A percentile compares a stretch with the other conserved stretches of the same genome.
These are phyloP conservation scores for Sciaenops ocellatus DNA, from an alignment of 2,797 vertebrate genomes.

Conservation along the genomic window DNA sequence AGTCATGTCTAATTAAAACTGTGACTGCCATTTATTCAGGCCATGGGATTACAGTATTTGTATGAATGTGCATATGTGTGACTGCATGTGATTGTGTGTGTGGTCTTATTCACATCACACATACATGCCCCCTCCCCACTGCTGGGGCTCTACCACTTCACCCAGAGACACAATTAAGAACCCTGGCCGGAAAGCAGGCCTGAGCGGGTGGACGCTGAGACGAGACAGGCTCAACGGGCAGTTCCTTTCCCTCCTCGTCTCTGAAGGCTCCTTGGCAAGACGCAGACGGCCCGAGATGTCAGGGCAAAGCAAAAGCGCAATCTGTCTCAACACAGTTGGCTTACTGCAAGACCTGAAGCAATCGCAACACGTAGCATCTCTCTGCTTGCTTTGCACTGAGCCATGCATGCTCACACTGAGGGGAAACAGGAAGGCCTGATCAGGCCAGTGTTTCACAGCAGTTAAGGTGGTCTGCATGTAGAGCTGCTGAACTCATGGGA, in stretches of 20 bases:
- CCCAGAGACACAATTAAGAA: slow-evolving; percentile 81
- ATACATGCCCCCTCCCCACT: slow-evolving; percentile 47
- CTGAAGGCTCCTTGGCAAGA: slow-evolving; percentile 77
- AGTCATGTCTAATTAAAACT: slow-evolving; percentile 64
- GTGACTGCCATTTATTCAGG: slow-evolving; percentile 55
- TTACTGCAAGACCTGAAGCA: slow-evolving; percentile 60
- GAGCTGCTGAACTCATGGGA: slow-evolving; percentile 49
- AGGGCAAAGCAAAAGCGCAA: slow-evolving; percentile 77
- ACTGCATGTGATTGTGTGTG: slow-evolving; percentile 68
- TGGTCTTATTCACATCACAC: slow-evolving; percentile 81
- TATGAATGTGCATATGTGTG: slow-evolving; percentile 55
- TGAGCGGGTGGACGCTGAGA: slow-evolving; percentile 71
- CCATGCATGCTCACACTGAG: slow-evolving; percentile 67
- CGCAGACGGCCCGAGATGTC: slow-evolving; percentile 79
- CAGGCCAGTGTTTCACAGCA: slow-evolving; percentile 64
- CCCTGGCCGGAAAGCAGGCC: slow-evolving; percentile 69
- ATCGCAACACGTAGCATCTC: slow-evolving; percentile 75
- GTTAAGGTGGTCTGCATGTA: slow-evolving; percentile 67
- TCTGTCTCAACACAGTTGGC: slow-evolving; percentile 82
- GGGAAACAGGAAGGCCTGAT: slow-evolving; percentile 71
- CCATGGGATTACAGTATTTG: slow-evolving; percentile 52
- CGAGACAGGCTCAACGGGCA: slow-evolving; percentile 74
- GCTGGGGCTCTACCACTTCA: slow-evolving; percentile 67
- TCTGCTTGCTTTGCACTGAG: slow-evolving; percentile 80
- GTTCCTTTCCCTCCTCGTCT: slow-evolving; percentile 73